Conservation (phyloP, 2,797 vertebrate genomes). For the Gymnothorax javanicus region DNA sequence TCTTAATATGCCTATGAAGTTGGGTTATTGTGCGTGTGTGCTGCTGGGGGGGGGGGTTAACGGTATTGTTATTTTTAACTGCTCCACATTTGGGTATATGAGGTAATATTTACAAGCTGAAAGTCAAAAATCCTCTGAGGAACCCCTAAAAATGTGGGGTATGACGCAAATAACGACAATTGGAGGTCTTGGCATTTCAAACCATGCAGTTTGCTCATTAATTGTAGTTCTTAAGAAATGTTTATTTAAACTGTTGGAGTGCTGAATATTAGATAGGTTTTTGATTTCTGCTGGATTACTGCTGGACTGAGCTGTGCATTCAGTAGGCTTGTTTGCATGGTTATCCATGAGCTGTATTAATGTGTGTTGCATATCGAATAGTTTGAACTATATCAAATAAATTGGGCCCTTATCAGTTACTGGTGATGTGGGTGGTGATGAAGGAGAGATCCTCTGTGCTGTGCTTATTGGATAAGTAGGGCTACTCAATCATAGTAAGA, state of each 20-base stretch:
- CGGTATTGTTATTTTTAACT: neutral
- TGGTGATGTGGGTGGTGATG: neutral
- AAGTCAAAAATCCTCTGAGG: neutral
- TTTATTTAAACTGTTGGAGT: neutral
- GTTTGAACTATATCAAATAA: neutral
- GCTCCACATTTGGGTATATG: neutral
- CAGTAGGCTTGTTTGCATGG: neutral
- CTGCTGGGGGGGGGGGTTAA: neutral
- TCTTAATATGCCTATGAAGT: neutral
- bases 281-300: neutral
- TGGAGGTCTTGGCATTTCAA: neutral
- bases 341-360: neutral
- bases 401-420: neutral
- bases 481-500: slow-evolving; percentile 3
- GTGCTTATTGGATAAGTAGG: neutral
- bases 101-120: neutral
- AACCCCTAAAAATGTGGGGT: neutral
- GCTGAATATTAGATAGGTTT: neutral
- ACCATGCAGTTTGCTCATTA: neutral
- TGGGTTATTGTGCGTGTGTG: too few species aligned
- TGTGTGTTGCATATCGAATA: neutral
- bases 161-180: neutral
- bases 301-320: neutral
- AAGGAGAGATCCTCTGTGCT: neutral
- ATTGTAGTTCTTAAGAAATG: neutral